These are phyloP conservation scores for Temnothorax nylanderi DNA, from an alignment of 1,140 invertebrate species.

Conservation along the genomic window DNA sequence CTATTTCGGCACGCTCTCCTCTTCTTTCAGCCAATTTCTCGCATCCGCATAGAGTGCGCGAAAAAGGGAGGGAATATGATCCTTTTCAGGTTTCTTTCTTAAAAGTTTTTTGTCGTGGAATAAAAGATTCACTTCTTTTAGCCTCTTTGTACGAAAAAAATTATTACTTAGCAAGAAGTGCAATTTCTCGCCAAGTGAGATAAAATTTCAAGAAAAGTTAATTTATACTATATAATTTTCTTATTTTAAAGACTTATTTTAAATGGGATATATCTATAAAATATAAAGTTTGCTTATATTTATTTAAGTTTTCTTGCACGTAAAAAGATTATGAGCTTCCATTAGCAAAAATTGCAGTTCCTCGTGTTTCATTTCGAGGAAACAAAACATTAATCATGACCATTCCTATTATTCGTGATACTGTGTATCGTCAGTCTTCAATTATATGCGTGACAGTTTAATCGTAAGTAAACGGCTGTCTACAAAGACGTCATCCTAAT, in stretches of 20 bases:
- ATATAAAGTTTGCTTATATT: background rate
- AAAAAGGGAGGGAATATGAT: constrained; percentile 19
- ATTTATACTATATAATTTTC: background rate
- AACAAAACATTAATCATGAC: background rate
- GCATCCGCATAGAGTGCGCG: constrained; percentile 34
- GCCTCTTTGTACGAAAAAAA: background rate
- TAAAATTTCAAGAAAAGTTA: background rate
- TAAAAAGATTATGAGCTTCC: background rate
- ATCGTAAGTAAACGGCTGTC: background rate
- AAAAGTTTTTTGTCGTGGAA: background rate
- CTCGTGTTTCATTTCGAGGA: background rate
- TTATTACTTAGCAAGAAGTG: background rate
- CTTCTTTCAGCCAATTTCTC: constrained; percentile 35
- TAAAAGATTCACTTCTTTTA: background rate
- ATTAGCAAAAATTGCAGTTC: background rate
- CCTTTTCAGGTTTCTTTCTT: constrained; percentile 7
- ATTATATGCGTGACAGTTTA: constrained; percentile 35
- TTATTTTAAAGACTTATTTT: background rate
- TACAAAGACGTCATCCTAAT: constrained; percentile 35
- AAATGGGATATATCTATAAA: too few species aligned
- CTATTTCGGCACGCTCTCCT: constrained; percentile 57
- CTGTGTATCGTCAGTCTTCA: background rate
- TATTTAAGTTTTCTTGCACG: background rate
- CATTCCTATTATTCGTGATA: background rate
- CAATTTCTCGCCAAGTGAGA: background rate